These are phyloP conservation scores for Pluvianellus socialis DNA, from an alignment of 2,113 vertebrate genomes.

Conservation along the genomic window DNA sequence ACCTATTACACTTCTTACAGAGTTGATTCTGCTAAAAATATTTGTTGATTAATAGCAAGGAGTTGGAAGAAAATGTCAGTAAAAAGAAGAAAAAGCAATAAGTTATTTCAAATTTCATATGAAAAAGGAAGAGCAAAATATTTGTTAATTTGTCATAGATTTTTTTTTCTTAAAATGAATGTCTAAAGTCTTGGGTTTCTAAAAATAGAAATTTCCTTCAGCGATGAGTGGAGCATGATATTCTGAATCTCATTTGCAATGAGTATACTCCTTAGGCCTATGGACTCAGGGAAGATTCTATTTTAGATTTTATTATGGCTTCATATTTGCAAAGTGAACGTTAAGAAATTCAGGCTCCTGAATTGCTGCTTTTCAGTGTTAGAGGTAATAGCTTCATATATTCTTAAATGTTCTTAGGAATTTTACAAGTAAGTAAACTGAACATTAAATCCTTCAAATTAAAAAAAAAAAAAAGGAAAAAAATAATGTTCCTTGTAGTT, in stretches of 20 bases:
- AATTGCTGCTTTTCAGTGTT: neutral
- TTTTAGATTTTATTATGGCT: slow-evolving; percentile 28
- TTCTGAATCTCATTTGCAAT: slow-evolving; percentile 16
- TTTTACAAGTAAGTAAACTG: neutral
- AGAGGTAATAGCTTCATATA: neutral
- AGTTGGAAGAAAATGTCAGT: neutral
- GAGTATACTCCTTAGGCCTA: neutral
- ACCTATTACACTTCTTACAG: neutral
- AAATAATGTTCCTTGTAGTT: neutral
- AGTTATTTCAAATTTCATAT: neutral
- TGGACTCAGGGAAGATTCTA: neutral
- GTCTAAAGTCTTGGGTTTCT: neutral
- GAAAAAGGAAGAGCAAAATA: neutral
- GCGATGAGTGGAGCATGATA: neutral
- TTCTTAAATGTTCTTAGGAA: neutral
- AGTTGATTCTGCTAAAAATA: neutral
- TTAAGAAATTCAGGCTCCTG: neutral
- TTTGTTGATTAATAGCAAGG: neutral
- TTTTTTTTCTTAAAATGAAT: neutral
- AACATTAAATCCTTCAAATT: neutral
- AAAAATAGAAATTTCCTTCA: slow-evolving; percentile 8
- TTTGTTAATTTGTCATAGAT: neutral
- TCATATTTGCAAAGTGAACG: neutral
- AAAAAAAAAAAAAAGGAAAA: neutral
- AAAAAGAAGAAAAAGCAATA: neutral